These are phyloP conservation scores for Perca flavescens DNA, from an alignment of 2,113 vertebrate genomes.

Conservation along the genomic window DNA sequence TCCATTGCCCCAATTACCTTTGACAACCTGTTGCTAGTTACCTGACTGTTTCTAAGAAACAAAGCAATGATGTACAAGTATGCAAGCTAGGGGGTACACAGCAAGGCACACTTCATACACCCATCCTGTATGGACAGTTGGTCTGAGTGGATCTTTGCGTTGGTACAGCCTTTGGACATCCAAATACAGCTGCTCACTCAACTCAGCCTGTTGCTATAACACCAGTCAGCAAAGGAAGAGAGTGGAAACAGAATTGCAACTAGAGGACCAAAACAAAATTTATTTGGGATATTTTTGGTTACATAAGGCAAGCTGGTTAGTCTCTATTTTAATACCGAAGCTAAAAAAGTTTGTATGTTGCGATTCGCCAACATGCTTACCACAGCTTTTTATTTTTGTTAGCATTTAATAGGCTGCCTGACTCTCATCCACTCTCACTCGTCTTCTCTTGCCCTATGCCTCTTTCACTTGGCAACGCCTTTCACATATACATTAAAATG, in stretches of 20 bases:
- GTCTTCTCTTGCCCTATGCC: constrained; percentile 1
- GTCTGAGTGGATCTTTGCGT: constrained; percentile 38
- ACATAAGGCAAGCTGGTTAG: constrained; percentile 11
- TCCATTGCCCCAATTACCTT: constrained; percentile 2
- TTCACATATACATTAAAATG: constrained; percentile 63
- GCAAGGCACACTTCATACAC: constrained; percentile 6
- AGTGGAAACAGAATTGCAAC: constrained; percentile 32
- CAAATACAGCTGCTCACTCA: constrained; percentile 61
- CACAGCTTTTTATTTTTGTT: constrained; percentile 44
- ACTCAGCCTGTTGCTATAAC: constrained; percentile 26
- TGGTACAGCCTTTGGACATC: constrained; percentile 29
- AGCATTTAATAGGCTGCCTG: constrained; percentile 38
- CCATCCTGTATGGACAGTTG: constrained; percentile 19
- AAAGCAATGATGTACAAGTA: constrained; percentile 23
- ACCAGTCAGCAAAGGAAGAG: constrained; percentile 44
- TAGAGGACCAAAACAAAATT: constrained; percentile 21
- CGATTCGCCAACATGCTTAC: constrained; percentile 46
- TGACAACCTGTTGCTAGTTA: constrained; percentile 30
- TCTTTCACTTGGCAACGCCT: constrained; percentile 14
- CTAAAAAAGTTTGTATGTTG: constrained; percentile 30
- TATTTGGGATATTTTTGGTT: constrained; percentile 44
- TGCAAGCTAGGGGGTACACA: not conserved
- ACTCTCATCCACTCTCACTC: constrained; percentile 5
- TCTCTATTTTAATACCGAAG: constrained; percentile 41
- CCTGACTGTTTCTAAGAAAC: constrained; percentile 31